These are phyloP conservation scores for Scaptomyza reducta DNA, from an alignment of 2,888 invertebrate genomes.

Conservation along the genomic window DNA sequence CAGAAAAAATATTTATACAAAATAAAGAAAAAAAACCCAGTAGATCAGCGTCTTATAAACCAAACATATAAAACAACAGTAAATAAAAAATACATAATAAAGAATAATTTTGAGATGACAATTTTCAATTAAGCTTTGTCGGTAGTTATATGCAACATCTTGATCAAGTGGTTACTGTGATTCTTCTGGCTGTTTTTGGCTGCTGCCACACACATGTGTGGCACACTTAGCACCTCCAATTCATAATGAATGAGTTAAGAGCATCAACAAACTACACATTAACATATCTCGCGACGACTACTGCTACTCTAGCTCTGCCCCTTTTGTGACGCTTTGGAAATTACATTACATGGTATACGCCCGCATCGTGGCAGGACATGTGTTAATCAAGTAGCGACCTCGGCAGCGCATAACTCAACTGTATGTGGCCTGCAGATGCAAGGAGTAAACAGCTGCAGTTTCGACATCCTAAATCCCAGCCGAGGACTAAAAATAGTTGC, in stretches of 20 bases:
- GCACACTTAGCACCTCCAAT: slow-evolving; percentile 73
- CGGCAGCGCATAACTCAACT: slow-evolving; percentile 68
- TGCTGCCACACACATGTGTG: slow-evolving; percentile 55
- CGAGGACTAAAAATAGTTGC: slow-evolving; percentile 70
- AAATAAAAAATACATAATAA: too few species aligned
- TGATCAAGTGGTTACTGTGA: background rate
- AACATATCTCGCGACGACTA: slow-evolving; percentile 62
- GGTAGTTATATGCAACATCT: too few species aligned
- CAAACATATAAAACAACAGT: too few species aligned
- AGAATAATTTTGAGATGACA: too few species aligned
- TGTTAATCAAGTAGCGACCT: slow-evolving; percentile 76
- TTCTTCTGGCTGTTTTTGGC: background rate
- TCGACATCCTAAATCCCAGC: slow-evolving; percentile 19
- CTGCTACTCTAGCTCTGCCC: slow-evolving; percentile 17
- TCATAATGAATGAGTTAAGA: slow-evolving; percentile 79
- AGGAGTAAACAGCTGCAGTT: slow-evolving; percentile 63
- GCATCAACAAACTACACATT: slow-evolving; percentile 74
- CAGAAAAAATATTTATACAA: too few species aligned
- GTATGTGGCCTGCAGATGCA: slow-evolving; percentile 49
- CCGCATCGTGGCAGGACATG: slow-evolving; percentile 72
- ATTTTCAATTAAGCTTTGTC: too few species aligned
- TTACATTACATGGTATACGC: slow-evolving; percentile 57
- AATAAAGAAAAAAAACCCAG: too few species aligned
- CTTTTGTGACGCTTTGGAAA: slow-evolving; percentile 31
- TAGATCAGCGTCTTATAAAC: too few species aligned